Evolutionary conservation across 2,113 vertebrate genomes (phyloP).

Genomic region (Stigmatopora nigra): DNA sequence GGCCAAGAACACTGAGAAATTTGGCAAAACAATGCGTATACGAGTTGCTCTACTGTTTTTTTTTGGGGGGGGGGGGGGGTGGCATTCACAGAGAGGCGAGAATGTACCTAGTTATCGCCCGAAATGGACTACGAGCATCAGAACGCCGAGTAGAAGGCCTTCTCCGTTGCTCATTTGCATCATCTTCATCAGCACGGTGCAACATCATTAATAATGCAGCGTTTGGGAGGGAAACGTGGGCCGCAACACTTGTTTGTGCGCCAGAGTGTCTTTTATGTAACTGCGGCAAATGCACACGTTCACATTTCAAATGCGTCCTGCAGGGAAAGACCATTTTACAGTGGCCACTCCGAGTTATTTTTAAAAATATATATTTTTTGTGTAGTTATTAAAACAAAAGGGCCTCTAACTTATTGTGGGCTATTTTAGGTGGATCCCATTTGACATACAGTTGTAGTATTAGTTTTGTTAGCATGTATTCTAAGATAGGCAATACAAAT

Average conservation of each 20-base stretch:
- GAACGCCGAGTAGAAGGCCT: constrained; percentile 7
- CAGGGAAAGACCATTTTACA: neutral
- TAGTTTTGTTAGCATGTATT: too few relatives aligned
- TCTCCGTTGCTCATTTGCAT: constrained; percentile 31
- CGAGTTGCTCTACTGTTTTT: neutral
- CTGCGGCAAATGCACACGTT: neutral
- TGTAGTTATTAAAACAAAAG: neutral
- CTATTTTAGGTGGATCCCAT: neutral
- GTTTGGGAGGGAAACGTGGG: neutral
- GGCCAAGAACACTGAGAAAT: too few relatives aligned
- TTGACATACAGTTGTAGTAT: too few relatives aligned
- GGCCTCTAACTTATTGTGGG: too few relatives aligned
- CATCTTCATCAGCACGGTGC: constrained; percentile 32
- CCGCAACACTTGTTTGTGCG: neutral
- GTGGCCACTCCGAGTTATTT: neutral
- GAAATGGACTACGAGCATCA: neutral
- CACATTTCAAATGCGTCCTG: neutral
- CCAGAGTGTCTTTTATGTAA: neutral
- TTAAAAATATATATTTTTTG: neutral
- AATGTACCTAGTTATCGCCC: neutral
- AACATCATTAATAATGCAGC: constrained; percentile 59
- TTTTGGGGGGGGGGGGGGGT: too few relatives aligned
- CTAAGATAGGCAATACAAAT: too few relatives aligned
- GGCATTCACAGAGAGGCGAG: neutral
- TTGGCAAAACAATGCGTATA: too few relatives aligned